Base-by-base conservation (phyloP, 2,888 invertebrate species). In the Marasmarcha lunaedactyla region DNA sequence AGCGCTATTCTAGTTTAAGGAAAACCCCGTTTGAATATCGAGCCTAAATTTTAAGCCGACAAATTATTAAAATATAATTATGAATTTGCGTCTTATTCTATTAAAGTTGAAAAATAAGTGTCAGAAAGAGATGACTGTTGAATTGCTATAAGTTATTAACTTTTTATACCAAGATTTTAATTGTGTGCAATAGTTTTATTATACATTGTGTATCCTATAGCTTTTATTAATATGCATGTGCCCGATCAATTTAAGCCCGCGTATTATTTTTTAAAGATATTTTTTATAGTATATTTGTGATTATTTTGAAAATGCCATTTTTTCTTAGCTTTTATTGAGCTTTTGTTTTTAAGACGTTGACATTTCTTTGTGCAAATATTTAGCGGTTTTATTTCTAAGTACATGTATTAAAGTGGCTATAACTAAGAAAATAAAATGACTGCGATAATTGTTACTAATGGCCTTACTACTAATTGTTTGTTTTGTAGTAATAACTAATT, bases 251-350 rank as follows among this genome's bases (percentile, higher is more conserved):
- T 20, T 3, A 20, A 20, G 4, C 3, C 7, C 7, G 20, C 20
- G 7, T 20, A 20, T 20, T 20, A 20, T 3, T 20, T 40, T 45
- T 62, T 60, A 60, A 60, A 51, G 61, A 46, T 66, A 62, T 59
- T 71, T 71, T 71, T 71, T 70, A 56, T 70, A 70, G 64, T 30
- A 11, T 30, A 30, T 30, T 6, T 30, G 30, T 30, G 30, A 30
- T 30, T 30, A 30, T 30, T 11, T 30, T 20, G 20, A 20, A 54
- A 63, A 68, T 66, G 76, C 76, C 76, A 77, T 77, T 64, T 56
- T n/a, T 59, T 45, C 57, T 59, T 61, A 69, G 74, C 71, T 69
- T 72, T 58, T 72, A 68, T 67, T 70, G 68, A 72, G 71, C 71
- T 55, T 56, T 52, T 54, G 40, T 40, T 52, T 50, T 48, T 43